phyloP scores from a whole-genome alignment of 2,797 vertebrate genomes.

The Lutjanus campechanus region DNA sequence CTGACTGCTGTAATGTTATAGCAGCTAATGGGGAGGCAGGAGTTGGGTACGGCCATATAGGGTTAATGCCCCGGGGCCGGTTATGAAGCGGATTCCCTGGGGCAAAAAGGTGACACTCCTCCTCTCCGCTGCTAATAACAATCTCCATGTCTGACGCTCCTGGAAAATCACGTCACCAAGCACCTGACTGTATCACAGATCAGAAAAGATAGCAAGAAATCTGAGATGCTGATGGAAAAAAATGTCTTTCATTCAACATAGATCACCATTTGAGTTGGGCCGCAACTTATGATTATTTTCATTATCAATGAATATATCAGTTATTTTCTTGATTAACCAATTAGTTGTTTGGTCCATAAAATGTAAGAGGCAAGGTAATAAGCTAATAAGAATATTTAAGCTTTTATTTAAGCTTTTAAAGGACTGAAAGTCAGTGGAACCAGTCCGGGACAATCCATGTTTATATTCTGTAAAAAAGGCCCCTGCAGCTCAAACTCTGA shows the following conservation, averaged over 20 bases:
- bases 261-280: background rate
- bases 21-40: conserved; percentile 49
- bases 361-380: no score
- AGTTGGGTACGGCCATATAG: conserved; percentile 37
- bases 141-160: background rate
- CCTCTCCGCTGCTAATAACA: conserved; percentile 25
- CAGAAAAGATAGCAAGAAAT: conserved; percentile 32
- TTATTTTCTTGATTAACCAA: no score
- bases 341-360: no score
- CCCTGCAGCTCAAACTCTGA: conserved; percentile 31
- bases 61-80: conserved; percentile 45
- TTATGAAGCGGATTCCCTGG: conserved; percentile 32
- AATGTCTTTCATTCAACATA: background rate
- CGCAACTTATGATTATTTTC: no score
- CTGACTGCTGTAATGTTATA: conserved; percentile 62
- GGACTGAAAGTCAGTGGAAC: conserved; percentile 8
- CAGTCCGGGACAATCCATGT: conserved; percentile 20
- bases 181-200: conserved; percentile 43
- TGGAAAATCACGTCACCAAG: conserved; percentile 36
- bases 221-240: conserved; percentile 18
- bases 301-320: no score
- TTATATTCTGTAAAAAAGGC: conserved; percentile 38
- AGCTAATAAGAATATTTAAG: no score
- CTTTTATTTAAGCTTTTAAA: background rate
- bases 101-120: conserved; percentile 43